Percentiles rank a stretch among this genome's conserved stretches.
Conservation (phyloP, 1,140 invertebrate genomes). For the Trichomalopsis sarcophagae region DNA sequence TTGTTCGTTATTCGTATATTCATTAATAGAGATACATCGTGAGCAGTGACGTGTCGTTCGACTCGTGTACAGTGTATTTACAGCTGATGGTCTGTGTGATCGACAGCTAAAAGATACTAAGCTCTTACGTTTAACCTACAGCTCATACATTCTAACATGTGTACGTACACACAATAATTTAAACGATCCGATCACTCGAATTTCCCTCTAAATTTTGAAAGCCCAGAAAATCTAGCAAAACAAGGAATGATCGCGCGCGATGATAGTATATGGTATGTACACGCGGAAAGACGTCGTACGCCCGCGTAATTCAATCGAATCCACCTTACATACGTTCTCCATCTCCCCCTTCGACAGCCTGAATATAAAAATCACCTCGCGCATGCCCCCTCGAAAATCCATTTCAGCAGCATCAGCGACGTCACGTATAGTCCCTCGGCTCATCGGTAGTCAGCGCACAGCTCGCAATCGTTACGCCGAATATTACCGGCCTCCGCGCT, state of each 20-base stretch:
- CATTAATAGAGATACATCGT: too few relatives aligned
- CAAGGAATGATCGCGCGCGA: neutral
- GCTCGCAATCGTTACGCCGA: constrained; percentile 17
- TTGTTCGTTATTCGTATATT: too few relatives aligned
- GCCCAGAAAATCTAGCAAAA: neutral
- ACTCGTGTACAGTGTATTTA: neutral
- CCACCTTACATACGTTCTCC: neutral
- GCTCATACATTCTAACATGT: neutral
- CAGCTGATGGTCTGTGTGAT: neutral
- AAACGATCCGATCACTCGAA: neutral
- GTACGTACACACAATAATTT: neutral
- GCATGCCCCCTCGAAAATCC: neutral
- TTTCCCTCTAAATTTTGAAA: neutral
- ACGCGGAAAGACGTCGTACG: neutral
- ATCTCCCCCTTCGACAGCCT: too few relatives aligned
- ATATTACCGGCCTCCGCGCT: constrained; percentile 7
- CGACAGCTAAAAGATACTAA: neutral
- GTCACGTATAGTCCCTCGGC: neutral
- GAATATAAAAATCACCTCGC: neutral
- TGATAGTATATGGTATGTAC: neutral
- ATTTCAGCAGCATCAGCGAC: neutral
- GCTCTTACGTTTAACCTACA: too few relatives aligned
- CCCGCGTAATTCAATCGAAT: neutral
- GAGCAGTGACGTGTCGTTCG: too few relatives aligned
- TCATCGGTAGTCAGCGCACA: constrained; percentile 19